These are phyloP conservation scores for Adela reaumurella DNA, from an alignment of 2,888 invertebrate species.

Conservation along the genomic window DNA sequence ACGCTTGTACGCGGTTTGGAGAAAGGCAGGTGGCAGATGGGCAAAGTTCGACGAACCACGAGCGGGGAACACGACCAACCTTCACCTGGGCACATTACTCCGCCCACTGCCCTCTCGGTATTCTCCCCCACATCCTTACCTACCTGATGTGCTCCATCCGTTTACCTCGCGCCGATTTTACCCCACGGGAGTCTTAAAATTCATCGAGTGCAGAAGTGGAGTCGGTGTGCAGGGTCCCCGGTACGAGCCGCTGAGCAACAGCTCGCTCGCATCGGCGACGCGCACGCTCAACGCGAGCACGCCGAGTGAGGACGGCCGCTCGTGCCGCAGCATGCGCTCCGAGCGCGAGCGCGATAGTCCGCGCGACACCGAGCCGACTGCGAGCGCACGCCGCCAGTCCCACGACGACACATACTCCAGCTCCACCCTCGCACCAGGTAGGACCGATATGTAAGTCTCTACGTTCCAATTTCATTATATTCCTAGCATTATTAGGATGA, in stretches of 20 bases:
- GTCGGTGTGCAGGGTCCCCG: conserved; percentile 48
- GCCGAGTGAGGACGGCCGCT: conserved; percentile 26
- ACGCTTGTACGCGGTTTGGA: no score
- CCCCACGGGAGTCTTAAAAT: no score
- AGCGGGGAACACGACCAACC: no score
- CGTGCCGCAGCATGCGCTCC: conserved; percentile 26
- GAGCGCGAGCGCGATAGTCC: conserved; percentile 35
- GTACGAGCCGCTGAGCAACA: conserved; percentile 48
- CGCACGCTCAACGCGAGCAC: conserved; percentile 28
- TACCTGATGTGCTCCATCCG: no score
- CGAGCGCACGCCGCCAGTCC: conserved; percentile 6
- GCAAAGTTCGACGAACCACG: no score
- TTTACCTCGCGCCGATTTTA: no score
- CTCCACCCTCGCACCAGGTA: conserved; percentile 37
- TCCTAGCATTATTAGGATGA: no score
- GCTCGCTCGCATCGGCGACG: conserved; percentile 34
- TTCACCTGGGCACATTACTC: no score
- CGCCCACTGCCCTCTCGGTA: no score
- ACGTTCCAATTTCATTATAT: conserved; percentile 44
- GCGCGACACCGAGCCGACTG: conserved; percentile 4
- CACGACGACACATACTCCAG: conserved; percentile 7
- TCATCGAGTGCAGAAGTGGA: no score
- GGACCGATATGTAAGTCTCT: conserved; percentile 54
- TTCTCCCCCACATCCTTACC: no score
- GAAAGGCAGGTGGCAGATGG: no score